Conservation (phyloP, 2,113 vertebrate species). For the Oceanodroma tethys region DNA sequence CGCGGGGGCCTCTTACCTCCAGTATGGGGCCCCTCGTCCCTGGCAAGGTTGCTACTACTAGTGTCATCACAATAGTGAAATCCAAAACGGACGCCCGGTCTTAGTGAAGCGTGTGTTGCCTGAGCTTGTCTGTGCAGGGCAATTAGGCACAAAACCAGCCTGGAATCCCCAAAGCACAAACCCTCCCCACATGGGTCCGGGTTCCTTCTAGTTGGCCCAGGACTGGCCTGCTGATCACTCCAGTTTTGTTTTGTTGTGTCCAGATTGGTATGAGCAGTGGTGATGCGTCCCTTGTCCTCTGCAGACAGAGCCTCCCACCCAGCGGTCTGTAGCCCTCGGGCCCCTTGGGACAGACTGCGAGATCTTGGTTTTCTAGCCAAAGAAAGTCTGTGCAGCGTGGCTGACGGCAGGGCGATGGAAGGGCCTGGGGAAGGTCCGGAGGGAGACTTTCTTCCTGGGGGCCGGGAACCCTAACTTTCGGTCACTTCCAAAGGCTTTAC, state of each 20-base stretch:
- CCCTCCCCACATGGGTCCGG: constrained; percentile 32
- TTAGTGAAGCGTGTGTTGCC: constrained; percentile 77
- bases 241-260: constrained; percentile 64
- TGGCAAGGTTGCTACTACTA: constrained; percentile 95
- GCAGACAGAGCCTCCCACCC: constrained; percentile 50
- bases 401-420: background rate
- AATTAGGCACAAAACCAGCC: constrained; percentile 75
- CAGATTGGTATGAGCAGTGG: constrained; percentile 62
- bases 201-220: constrained; percentile 47
- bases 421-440: background rate
- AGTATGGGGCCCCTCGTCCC: constrained; percentile 90
- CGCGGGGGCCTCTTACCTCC: constrained; percentile 84
- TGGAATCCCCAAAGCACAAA: constrained; percentile 71
- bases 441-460: constrained; percentile 19
- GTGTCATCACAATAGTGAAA: constrained; percentile 99
- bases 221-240: constrained; percentile 56
- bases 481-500: constrained; percentile 56
- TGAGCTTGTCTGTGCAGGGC: constrained; percentile 81
- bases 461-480: background rate
- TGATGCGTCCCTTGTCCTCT: constrained; percentile 25
- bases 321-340: background rate
- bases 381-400: constrained; percentile 26
- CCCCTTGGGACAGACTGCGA: constrained; percentile 2
- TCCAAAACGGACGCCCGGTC: constrained; percentile 95
- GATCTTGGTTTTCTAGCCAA: constrained; percentile 35